phyloP scores from a whole-genome alignment of 2,797 vertebrate species.

The Eutrigla gurnardus region DNA sequence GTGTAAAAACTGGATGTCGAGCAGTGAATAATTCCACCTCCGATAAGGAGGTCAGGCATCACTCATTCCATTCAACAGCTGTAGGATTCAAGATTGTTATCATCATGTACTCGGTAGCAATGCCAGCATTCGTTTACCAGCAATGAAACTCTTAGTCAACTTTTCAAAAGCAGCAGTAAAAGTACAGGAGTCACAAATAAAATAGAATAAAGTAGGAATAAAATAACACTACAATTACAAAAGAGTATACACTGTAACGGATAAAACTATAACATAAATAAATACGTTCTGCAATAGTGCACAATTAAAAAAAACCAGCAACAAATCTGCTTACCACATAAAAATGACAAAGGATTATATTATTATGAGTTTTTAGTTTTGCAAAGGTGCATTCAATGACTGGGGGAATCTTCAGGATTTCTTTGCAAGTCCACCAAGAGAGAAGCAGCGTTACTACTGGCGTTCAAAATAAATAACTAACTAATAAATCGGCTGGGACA shows the following conservation, averaged over 20 bases:
- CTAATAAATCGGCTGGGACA: neutral
- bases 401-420: neutral
- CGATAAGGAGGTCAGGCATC: neutral
- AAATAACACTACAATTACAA: too few relatives aligned
- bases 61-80: neutral
- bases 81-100: too few relatives aligned
- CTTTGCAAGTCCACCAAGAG: neutral
- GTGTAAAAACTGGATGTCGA: constrained; percentile 7
- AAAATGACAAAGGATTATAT: neutral
- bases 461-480: neutral
- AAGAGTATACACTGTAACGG: too few relatives aligned
- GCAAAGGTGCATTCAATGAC: neutral
- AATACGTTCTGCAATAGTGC: too few relatives aligned
- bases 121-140: neutral
- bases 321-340: neutral
- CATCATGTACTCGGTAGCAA: too few relatives aligned
- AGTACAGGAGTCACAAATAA: too few relatives aligned
- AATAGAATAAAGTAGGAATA: too few relatives aligned
- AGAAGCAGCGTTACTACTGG: neutral
- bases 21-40: neutral
- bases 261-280: too few relatives aligned
- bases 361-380: neutral
- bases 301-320: neutral
- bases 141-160: neutral
- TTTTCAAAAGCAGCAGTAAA: too few relatives aligned